These are phyloP conservation scores for Anodontia alba DNA, from an alignment of 2,888 invertebrate genomes.

Conservation along the genomic window DNA sequence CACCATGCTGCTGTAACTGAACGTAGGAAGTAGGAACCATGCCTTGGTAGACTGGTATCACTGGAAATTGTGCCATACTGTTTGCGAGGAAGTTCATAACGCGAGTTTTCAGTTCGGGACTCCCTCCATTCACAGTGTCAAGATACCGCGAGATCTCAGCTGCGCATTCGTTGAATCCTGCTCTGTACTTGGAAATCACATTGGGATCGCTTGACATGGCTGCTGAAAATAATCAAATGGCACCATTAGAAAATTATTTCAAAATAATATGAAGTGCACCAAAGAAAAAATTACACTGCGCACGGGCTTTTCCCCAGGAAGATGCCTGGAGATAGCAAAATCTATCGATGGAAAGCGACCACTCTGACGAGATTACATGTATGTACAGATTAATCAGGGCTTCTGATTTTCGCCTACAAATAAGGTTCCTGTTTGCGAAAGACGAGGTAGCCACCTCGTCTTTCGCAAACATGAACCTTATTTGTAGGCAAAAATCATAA, in stretches of 20 bases:
- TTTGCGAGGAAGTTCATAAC: slow-evolving; percentile 68
- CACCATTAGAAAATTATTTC: background rate
- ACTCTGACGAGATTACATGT: too few relatives aligned
- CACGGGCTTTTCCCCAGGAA: too few relatives aligned
- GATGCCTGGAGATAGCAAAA: too few relatives aligned
- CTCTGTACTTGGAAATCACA: slow-evolving; percentile 64
- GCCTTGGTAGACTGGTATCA: slow-evolving; percentile 61
- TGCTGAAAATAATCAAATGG: slow-evolving; percentile 55
- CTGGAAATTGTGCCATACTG: slow-evolving; percentile 61
- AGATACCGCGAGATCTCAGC: slow-evolving; percentile 71
- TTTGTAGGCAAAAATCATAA: too few relatives aligned
- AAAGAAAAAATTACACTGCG: too few relatives aligned
- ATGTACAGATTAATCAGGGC: too few relatives aligned
- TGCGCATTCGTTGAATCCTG: slow-evolving; percentile 72
- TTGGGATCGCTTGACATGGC: slow-evolving; percentile 68
- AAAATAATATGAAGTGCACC: too few relatives aligned
- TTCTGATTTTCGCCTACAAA: too few relatives aligned
- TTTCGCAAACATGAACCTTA: too few relatives aligned
- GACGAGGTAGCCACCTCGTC: too few relatives aligned
- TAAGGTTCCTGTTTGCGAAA: too few relatives aligned
- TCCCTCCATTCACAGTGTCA: slow-evolving; percentile 64
- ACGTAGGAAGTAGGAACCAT: slow-evolving; percentile 3
- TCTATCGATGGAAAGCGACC: too few relatives aligned
- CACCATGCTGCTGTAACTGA: slow-evolving; percentile 5
- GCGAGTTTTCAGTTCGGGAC: slow-evolving; percentile 61